Conservation (phyloP, 2,888 invertebrate species). For the Anthophora plumipes region DNA sequence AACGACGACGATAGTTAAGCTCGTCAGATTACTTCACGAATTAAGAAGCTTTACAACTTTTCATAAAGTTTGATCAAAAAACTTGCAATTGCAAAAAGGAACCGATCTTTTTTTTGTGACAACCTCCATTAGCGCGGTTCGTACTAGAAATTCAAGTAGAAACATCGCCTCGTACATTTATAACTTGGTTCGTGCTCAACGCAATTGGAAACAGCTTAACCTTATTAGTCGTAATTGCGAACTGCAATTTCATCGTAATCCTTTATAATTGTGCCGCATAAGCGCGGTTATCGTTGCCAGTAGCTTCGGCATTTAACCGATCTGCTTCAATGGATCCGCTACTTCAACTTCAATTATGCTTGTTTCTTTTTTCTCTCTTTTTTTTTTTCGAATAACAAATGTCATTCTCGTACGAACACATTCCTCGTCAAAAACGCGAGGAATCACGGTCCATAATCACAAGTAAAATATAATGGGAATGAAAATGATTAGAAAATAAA, state of each 20-base stretch:
- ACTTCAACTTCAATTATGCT: conserved; percentile 28
- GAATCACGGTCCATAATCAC: too few species aligned
- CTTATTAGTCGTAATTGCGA: conserved; percentile 58
- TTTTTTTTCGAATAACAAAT: too few species aligned
- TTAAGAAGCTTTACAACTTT: neutral
- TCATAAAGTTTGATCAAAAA: conserved; percentile 11
- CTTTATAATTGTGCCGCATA: conserved; percentile 56
- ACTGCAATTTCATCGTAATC: conserved; percentile 58
- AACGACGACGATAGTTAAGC: neutral
- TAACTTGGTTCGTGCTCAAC: conserved; percentile 29
- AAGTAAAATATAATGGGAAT: too few species aligned
- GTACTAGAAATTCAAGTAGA: conserved; percentile 47
- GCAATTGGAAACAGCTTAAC: conserved; percentile 66
- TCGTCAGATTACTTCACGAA: neutral
- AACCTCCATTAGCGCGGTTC: conserved; percentile 1
- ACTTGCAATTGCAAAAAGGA: neutral
- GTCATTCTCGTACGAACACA: too few species aligned
- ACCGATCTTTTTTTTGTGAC: neutral
- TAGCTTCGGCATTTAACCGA: conserved; percentile 44
- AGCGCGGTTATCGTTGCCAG: conserved; percentile 29
- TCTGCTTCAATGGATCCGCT: neutral
- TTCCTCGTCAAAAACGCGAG: too few species aligned
- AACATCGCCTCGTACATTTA: conserved; percentile 22
- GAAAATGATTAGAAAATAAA: too few species aligned
- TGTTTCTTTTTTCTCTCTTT: too few species aligned